Evolutionary conservation across 2,113 vertebrate genomes (phyloP).

Genomic region (Euleptes europaea): DNA sequence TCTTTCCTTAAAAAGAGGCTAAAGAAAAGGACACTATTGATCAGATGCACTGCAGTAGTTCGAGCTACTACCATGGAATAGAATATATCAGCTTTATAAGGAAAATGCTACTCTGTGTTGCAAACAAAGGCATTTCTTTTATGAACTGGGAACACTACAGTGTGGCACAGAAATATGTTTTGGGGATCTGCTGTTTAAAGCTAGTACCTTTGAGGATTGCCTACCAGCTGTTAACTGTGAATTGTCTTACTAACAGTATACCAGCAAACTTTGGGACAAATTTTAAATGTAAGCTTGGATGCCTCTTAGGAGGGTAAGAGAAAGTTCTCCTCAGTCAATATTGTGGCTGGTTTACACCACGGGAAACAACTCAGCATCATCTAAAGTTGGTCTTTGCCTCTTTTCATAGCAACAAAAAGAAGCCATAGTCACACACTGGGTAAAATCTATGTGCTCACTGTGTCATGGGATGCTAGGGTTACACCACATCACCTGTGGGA

Average conservation of each 20-base stretch:
- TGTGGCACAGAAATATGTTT: not conserved
- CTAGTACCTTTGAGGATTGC: slow-evolving; percentile 9
- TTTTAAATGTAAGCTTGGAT: slow-evolving; percentile 45
- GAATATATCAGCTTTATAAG: not conserved
- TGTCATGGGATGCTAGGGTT: not conserved
- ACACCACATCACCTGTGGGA: no score
- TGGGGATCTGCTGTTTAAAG: not conserved
- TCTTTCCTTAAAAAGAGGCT: not conserved
- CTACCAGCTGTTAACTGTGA: slow-evolving; percentile 29
- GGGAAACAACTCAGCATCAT: not conserved
- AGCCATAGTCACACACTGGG: not conserved
- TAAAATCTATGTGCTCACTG: not conserved
- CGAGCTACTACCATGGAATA: not conserved
- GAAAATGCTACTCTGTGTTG: not conserved
- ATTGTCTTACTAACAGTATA: slow-evolving; percentile 48
- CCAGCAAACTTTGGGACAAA: slow-evolving; percentile 32
- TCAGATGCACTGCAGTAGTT: not conserved
- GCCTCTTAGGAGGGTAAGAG: slow-evolving; percentile 41
- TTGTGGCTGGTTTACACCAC: not conserved
- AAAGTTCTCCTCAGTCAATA: not conserved
- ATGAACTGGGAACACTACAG: not conserved
- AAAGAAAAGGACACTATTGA: fast-evolving
- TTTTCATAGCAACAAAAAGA: not conserved
- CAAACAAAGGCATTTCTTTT: not conserved
- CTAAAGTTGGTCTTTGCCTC: not conserved